Conservation (phyloP, 2,113 vertebrate species). For the Sorex araneus region DNA sequence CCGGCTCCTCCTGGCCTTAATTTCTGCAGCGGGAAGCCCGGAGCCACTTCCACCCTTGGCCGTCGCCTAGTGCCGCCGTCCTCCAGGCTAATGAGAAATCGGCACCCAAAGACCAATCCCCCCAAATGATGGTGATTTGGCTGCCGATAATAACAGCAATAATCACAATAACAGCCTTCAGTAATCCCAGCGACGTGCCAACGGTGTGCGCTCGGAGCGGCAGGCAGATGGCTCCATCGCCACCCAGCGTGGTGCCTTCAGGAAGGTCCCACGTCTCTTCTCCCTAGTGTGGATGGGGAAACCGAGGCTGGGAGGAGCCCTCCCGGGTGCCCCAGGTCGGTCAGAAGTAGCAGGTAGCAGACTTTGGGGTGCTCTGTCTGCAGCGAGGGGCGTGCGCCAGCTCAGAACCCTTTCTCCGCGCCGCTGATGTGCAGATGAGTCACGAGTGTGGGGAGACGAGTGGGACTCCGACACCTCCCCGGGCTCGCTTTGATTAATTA, state of each 20-base stretch:
- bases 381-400: not conserved
- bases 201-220: no score
- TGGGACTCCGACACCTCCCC: constrained; percentile 37
- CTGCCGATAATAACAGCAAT: constrained; percentile 26
- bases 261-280: not conserved
- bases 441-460: not conserved
- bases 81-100: constrained; percentile 49
- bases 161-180: not conserved
- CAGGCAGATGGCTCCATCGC: no score
- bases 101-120: not conserved
- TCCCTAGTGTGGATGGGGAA: constrained; percentile 13
- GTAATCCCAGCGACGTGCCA: not conserved
- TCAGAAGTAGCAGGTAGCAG: no score
- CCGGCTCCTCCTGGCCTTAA: not conserved
- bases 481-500: constrained; percentile 64
- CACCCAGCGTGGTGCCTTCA: no score
- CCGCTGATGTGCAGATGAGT: constrained; percentile 30
- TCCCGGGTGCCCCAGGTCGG: not conserved
- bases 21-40: constrained; percentile 29
- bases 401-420: not conserved
- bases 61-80: not conserved
- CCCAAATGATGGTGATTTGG: constrained; percentile 31
- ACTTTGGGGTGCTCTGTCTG: not conserved
- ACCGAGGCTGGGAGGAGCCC: constrained; percentile 44
- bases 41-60: not conserved